A percentile compares a stretch with the other conserved stretches of the same genome.
Evolutionary conservation across 2,797 vertebrate species (phyloP).

Genomic region (Anomalospiza imberbis): DNA sequence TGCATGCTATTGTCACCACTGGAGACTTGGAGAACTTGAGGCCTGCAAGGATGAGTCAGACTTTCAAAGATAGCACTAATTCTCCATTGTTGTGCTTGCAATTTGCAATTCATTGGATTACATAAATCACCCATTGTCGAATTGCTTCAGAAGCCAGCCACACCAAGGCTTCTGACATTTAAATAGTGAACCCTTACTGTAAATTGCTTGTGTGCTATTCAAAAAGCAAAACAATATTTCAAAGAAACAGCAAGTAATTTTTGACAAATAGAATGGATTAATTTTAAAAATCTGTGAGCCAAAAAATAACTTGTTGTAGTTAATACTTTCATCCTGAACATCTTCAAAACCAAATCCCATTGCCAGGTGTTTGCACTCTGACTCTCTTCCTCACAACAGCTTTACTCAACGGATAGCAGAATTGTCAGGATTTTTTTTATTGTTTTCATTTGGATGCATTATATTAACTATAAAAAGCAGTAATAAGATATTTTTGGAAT

Average conservation of each 20-base stretch:
- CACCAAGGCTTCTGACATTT: neutral
- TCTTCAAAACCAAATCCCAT: neutral
- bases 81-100: slow-evolving; percentile 5
- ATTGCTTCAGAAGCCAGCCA: neutral
- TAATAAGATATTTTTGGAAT: neutral
- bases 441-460: neutral
- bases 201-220: neutral
- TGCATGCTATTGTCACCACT: neutral
- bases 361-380: neutral
- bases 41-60: neutral
- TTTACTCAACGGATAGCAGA: neutral
- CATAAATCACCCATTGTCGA: neutral
- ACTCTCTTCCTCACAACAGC: neutral
- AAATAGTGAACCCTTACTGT: neutral
- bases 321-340: neutral
- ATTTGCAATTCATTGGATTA: neutral
- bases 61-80: neutral
- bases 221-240: neutral
- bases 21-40: neutral
- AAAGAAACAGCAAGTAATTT: neutral
- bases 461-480: neutral
- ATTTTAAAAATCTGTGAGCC: neutral
- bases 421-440: neutral
- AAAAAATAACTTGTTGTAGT: neutral
- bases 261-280: neutral